These are phyloP conservation scores for Nannobrachium achirus DNA, from an alignment of 2,113 vertebrate species.

Conservation along the genomic window DNA sequence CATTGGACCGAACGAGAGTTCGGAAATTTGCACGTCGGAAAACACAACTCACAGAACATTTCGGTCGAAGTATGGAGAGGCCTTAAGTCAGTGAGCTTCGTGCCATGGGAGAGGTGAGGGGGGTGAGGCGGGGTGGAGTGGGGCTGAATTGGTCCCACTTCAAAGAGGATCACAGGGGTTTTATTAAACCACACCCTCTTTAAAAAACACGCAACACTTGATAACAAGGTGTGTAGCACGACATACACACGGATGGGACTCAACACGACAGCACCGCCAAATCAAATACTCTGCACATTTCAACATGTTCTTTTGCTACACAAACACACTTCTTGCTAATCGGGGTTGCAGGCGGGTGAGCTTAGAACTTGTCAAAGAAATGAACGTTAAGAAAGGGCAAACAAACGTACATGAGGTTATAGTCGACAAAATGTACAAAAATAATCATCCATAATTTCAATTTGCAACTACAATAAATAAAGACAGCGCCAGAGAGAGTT, in stretches of 20 bases:
- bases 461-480: slow-evolving; percentile 80
- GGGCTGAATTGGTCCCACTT: slow-evolving; percentile 12
- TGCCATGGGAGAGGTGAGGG: not conserved
- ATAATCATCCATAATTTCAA: slow-evolving; percentile 61
- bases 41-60: no score
- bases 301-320: not conserved
- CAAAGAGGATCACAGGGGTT: slow-evolving; percentile 12
- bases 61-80: no score
- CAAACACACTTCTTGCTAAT: slow-evolving; percentile 23
- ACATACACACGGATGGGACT: not conserved
- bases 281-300: not conserved
- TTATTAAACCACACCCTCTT: not conserved
- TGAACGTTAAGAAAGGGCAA: not conserved
- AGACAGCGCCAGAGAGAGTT: slow-evolving; percentile 47
- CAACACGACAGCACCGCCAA: not conserved
- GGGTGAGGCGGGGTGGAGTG: not conserved
- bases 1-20: no score
- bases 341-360: slow-evolving; percentile 29
- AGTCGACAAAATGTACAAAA: slow-evolving; percentile 45
- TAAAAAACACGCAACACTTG: slow-evolving; percentile 11
- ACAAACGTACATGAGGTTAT: slow-evolving; percentile 25
- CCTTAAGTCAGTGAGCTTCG: no score
- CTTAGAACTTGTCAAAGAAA: slow-evolving; percentile 28
- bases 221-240: not conserved
- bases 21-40: no score